A percentile compares a stretch with the other conserved stretches of the same genome.
Conservation (phyloP, 2,888 invertebrate species). For the Tridacna gigas region DNA sequence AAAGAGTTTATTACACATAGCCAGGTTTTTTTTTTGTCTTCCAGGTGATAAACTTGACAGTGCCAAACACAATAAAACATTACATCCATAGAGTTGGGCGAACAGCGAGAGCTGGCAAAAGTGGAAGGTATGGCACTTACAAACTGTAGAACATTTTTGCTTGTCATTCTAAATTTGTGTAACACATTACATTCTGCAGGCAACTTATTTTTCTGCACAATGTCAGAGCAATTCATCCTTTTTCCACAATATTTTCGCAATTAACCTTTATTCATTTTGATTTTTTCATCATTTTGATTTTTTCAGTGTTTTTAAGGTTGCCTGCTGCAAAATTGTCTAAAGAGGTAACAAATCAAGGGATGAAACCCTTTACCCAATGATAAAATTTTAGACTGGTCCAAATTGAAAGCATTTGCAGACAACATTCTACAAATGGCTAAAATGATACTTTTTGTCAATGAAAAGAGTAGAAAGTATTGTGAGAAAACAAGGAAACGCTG, state of each 20-base stretch:
- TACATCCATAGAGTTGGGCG: constrained; percentile 98
- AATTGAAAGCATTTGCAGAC: too few relatives aligned
- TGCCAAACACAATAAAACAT: constrained; percentile 97
- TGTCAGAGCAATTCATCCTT: neutral
- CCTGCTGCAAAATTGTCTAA: neutral
- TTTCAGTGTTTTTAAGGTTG: neutral
- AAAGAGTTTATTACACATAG: too few relatives aligned
- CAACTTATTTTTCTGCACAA: neutral
- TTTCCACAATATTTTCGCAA: neutral
- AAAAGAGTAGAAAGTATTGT: neutral
- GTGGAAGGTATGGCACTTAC: constrained; percentile 87
- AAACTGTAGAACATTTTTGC: neutral
- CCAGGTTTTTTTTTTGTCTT: constrained; percentile 36
- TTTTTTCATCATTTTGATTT: neutral
- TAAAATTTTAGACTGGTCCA: too few relatives aligned
- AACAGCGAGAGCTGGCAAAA: constrained; percentile 97
- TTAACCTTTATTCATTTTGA: neutral
- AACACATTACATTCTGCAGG: too few relatives aligned
- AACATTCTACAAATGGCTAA: too few relatives aligned
- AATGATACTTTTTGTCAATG: too few relatives aligned
- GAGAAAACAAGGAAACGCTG: neutral
- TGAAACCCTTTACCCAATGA: too few relatives aligned
- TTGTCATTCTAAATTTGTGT: neutral
- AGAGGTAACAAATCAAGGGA: neutral
- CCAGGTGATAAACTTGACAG: constrained; percentile 95